Percentiles rank a stretch among this genome's conserved stretches.
Conservation (phyloP, 2,888 invertebrate genomes). For the Metopia argyrocephala region DNA sequence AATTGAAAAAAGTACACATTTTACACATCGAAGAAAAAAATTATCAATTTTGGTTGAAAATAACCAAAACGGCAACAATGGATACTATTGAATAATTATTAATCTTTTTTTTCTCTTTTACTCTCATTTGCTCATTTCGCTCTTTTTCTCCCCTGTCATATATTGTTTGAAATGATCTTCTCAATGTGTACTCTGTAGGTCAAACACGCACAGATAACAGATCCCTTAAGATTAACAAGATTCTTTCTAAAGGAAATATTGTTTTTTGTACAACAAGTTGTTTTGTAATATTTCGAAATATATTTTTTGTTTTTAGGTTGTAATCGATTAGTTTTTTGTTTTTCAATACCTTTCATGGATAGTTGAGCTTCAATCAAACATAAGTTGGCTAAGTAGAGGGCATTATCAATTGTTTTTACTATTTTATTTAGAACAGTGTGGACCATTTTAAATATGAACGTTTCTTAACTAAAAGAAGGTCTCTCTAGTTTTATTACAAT, state of each 20-base stretch:
- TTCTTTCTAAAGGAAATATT: background rate
- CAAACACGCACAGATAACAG: constrained; percentile 60
- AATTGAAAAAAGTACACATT: too few relatives aligned
- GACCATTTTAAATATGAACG: too few relatives aligned
- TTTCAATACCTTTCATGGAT: background rate
- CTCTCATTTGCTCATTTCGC: background rate
- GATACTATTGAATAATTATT: too few relatives aligned
- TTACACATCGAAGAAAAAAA: too few relatives aligned
- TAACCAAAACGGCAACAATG: too few relatives aligned
- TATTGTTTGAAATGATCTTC: background rate
- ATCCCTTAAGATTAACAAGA: constrained; percentile 28
- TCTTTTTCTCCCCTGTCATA: background rate
- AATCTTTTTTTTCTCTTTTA: background rate
- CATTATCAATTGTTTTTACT: background rate
- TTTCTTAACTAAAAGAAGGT: too few relatives aligned
- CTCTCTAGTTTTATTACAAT: too few relatives aligned
- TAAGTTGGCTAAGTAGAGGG: background rate
- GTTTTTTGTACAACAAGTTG: background rate
- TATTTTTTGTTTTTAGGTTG: background rate
- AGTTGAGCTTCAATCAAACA: background rate
- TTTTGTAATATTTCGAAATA: background rate
- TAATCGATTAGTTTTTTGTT: background rate
- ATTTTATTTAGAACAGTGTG: too few relatives aligned
- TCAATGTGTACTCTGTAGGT: constrained; percentile 31
- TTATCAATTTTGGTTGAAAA: too few relatives aligned